Conservation (phyloP, 2,113 vertebrate species). For the Calyptommatus sinebrachiatus region DNA sequence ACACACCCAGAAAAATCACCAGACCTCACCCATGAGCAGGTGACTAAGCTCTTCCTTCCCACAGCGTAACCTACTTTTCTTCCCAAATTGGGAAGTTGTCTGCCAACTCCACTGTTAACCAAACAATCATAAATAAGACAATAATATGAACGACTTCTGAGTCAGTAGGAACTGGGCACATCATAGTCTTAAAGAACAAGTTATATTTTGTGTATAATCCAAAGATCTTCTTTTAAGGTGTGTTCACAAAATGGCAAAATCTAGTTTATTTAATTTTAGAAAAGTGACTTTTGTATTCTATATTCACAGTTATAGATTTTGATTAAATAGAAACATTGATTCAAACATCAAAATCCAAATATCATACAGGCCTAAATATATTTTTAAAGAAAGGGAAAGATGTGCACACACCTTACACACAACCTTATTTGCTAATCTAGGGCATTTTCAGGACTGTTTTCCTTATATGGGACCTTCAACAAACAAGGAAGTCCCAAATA, state of each 20-base stretch:
- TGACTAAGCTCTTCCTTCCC: conserved; percentile 18
- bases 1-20: conserved; percentile 12
- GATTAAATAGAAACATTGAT: neutral
- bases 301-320: too few species aligned
- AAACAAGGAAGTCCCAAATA: neutral
- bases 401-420: too few species aligned
- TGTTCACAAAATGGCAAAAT: neutral
- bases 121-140: neutral
- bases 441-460: neutral
- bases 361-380: neutral
- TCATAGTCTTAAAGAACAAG: neutral
- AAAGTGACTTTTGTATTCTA: neutral
- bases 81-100: conserved; percentile 19
- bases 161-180: neutral
- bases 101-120: conserved; percentile 4
- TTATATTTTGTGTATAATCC: neutral
- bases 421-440: neutral
- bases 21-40: conserved; percentile 4
- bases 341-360: neutral
- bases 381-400: neutral
- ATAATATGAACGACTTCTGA: neutral
- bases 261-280: neutral
- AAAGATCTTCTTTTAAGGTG: neutral
- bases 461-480: neutral
- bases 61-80: neutral